These are phyloP conservation scores for Caenorhabditis angaria DNA, from an alignment of 2,888 invertebrate species.

Conservation along the genomic window DNA sequence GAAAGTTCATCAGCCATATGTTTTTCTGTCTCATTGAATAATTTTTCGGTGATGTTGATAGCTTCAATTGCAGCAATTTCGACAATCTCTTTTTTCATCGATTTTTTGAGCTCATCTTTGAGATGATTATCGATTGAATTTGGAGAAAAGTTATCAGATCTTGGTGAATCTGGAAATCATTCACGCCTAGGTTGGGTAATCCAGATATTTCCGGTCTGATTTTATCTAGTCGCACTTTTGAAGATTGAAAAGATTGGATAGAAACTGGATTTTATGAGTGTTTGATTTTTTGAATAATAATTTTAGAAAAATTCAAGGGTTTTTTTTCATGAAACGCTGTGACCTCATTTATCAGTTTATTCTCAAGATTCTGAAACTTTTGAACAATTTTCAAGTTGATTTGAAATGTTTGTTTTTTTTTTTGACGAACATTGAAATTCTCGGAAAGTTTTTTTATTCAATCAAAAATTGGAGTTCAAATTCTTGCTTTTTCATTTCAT, in stretches of 20 bases:
- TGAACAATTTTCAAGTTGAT: too few species aligned
- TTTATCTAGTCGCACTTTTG: too few species aligned
- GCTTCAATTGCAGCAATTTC: constrained; percentile 46
- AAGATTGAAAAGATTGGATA: too few species aligned
- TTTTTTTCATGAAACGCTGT: too few species aligned
- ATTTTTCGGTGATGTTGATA: constrained; percentile 41
- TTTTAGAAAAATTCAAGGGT: too few species aligned
- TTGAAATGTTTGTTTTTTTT: background rate
- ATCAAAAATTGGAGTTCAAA: too few species aligned
- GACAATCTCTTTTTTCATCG: constrained; percentile 37
- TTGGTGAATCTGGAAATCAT: constrained; percentile 9
- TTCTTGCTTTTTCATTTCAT: too few species aligned
- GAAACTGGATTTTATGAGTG: too few species aligned
- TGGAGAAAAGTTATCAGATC: background rate
- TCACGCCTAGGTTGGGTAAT: too few species aligned
- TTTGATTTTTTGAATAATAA: too few species aligned
- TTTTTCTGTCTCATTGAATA: constrained; percentile 61
- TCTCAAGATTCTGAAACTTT: background rate
- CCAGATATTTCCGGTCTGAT: too few species aligned
- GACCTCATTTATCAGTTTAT: constrained; percentile 8
- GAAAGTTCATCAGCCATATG: constrained; percentile 39
- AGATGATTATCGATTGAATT: constrained; percentile 2
- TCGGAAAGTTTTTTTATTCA: background rate
- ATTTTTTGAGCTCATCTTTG: constrained; percentile 35
- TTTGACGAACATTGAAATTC: background rate